Evolutionary conservation across 1,140 invertebrate species (phyloP), one percentile per base, ranked within the genome.

Genomic region (Archivesica marissinica): DNA sequence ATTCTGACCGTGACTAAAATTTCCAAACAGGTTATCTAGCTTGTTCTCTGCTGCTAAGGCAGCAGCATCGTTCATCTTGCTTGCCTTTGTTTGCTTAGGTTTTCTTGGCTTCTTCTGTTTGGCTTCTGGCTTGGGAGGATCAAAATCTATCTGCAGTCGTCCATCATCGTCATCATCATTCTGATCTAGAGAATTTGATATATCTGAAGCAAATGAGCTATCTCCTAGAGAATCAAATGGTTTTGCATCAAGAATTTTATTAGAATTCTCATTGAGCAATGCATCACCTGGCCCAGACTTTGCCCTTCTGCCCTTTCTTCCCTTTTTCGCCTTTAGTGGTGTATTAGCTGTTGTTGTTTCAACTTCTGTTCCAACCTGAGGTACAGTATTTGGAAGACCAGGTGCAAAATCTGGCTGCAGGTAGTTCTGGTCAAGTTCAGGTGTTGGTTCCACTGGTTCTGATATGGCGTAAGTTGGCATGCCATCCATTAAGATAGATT

Each of bases 401-500:
- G 83, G 61, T 15, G 66, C 64, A 72, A 80, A 74, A 7, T 75
- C 84, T 56, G 76, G 80, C 56, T 83, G 80, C 6, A 83, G 39
- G 56, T 83, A 83, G 50, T 83, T 83, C 54, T 74, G 68, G 38
- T 83, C 80, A 20, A 74, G 80, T 20, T 76, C 38, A 28, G 52
- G 74, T 30, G 74, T 87, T 23, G 64, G 76, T 52, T 86, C 77
- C 38, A 76, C 77, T 39, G 85, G 70, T 76, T 56, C 79, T 30
- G 77, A 72, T 28, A 83, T 83, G 3, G 74, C 30, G 17, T 56
- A 77, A 2, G 56, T 33, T 54, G 79, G 39, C 28, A 86, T 79
- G 6, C 81, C 87, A 76, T 88, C 88, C 4, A 88, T 39, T 28
- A 89, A 54, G 28, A 89, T 89, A 50, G 86, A 88, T 74, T 83